Conservation (phyloP, 2,113 vertebrate species). For the Campylorhamphus procurvoides region DNA sequence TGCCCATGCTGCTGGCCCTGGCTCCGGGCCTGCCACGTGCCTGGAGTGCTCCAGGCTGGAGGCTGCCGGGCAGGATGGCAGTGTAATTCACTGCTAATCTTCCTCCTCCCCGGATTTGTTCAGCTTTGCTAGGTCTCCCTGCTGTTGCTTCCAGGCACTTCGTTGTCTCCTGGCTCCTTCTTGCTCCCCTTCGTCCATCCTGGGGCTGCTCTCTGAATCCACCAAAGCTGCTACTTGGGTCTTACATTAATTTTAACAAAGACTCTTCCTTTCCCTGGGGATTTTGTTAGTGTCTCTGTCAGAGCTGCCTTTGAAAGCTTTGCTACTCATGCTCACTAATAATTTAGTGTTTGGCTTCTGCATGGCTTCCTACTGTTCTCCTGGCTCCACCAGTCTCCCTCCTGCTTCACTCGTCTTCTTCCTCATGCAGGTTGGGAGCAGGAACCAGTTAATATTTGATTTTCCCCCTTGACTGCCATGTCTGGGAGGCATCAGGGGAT, state of each 20-base stretch:
- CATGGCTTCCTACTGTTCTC: slow-evolving; percentile 59
- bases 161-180: background rate
- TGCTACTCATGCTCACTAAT: slow-evolving; percentile 49
- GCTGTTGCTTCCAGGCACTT: background rate
- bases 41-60: background rate
- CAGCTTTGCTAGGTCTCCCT: background rate
- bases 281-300: slow-evolving; percentile 38
- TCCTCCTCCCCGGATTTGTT: background rate
- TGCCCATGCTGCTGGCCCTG: background rate
- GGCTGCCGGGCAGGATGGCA: background rate
- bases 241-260: slow-evolving; percentile 33
- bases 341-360: slow-evolving; percentile 66
- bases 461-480: background rate
- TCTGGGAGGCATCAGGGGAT: background rate
- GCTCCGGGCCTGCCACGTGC: background rate
- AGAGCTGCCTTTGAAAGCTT: slow-evolving; percentile 48
- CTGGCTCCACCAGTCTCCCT: slow-evolving; percentile 14
- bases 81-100: background rate
- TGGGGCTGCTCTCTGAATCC: background rate
- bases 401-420: background rate
- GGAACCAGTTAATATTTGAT: slow-evolving; percentile 45
- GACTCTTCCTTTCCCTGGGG: background rate
- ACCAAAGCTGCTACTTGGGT: slow-evolving; percentile 6
- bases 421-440: background rate
- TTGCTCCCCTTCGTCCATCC: background rate